A percentile compares a stretch with the other conserved stretches of the same genome.
Evolutionary conservation across 2,797 vertebrate genomes (phyloP).

Genomic region (Threskiornis aethiopicus): DNA sequence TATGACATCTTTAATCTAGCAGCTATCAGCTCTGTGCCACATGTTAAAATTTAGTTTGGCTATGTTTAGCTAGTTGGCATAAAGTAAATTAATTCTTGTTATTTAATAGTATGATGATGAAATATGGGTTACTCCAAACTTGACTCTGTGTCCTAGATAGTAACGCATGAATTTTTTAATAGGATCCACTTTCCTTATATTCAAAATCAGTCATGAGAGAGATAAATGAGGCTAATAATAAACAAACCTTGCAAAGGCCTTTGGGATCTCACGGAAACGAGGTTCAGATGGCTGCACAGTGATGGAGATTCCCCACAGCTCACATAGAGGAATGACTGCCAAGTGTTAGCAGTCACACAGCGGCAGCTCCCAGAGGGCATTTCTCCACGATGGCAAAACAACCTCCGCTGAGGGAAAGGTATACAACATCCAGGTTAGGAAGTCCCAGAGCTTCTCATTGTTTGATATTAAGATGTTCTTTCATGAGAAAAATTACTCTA

Average conservation of each 20-base stretch:
- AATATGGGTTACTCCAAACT: background rate
- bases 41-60: background rate
- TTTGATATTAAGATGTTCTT: background rate
- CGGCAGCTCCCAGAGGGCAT: background rate
- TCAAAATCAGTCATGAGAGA: slow-evolving; percentile 41
- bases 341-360: background rate
- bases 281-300: slow-evolving; percentile 43
- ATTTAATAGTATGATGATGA: background rate
- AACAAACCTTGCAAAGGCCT: slow-evolving; percentile 39
- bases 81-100: slow-evolving; percentile 1
- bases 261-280: slow-evolving; percentile 1
- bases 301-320: slow-evolving; percentile 26
- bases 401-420: background rate
- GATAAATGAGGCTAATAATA: slow-evolving; percentile 43
- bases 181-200: background rate
- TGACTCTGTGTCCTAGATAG: background rate
- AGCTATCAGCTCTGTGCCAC: background rate
- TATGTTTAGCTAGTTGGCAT: background rate
- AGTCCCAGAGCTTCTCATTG: background rate
- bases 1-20: background rate
- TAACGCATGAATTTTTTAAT: background rate
- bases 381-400: background rate
- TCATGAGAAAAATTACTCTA: background rate
- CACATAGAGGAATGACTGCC: background rate
- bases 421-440: background rate